Evolutionary conservation across 1,140 invertebrate species (phyloP), one percentile per base, ranked within the genome.

Genomic region (Lineus longissimus): DNA sequence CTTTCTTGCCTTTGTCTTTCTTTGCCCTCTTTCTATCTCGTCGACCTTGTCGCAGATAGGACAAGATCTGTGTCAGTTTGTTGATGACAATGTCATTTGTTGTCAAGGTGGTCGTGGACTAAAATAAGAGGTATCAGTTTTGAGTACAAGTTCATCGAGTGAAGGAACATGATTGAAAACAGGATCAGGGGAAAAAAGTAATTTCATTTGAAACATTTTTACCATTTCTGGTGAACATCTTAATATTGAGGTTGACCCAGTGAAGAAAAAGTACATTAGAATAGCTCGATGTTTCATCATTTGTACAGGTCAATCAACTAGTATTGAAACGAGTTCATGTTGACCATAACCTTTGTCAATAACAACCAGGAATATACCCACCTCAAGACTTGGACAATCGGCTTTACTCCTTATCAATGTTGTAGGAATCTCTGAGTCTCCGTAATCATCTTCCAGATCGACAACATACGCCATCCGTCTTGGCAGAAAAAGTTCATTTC

Each of bases 381-480:
- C 84, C 70, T 86, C 85, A 31, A 83, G 83, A 58, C 87, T 90
- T 0, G 93, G 93, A 54, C 95, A 92, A 76, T 99, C 97, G 4
- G 91, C 91, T 79, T 97, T 95, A 71, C 94, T 97, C 43, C 97
- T 85, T 47, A 98, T 91, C 11, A 98, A 76, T 0, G 96, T 98
- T 0, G 94, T 97, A 0, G 97, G 97, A 62, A 99, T 95, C 76
- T 98, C 96, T 63, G 88, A 90, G 62, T 94, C 92, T 7, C 89
- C 88, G 65, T 88, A 89, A 59, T 94, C 93, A 75, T 98, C 95
- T 64, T 94, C 90, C 63, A 98, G 79, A 73, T 99, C 96, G 56
- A 98, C 93, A 1, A 98, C 90, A 77, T 99, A 99, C 0, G 97
- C 97, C 95, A 98, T 99, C 17, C 97, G 86, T 43, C 94, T 92